These are phyloP conservation scores for Malacoraja senta DNA, from an alignment of 2,797 vertebrate genomes.

Conservation along the genomic window DNA sequence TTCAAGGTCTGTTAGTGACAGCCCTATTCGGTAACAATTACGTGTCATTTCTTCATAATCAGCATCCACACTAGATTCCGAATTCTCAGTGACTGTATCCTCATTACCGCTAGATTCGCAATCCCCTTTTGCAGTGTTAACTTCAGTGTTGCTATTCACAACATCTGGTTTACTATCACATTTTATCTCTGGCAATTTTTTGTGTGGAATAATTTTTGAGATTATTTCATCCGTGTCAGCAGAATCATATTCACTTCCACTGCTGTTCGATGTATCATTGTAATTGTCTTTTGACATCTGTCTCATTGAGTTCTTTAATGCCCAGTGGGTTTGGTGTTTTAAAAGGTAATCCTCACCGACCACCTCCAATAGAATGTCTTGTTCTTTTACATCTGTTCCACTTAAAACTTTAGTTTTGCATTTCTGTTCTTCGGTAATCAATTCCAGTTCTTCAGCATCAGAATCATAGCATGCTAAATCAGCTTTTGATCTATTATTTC, in stretches of 20 bases:
- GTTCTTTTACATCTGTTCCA: background rate
- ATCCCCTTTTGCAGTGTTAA: background rate
- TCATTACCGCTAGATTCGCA: background rate
- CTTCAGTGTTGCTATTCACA: conserved; percentile 13
- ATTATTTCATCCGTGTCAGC: conserved; percentile 83
- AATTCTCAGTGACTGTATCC: conserved; percentile 43
- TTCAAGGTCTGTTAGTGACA: conserved; percentile 73
- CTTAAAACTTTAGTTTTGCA: conserved; percentile 39
- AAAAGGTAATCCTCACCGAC: conserved; percentile 66
- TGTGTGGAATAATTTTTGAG: conserved; percentile 36
- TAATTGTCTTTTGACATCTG: conserved; percentile 41
- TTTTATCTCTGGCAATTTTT: conserved; percentile 16
- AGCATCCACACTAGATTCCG: conserved; percentile 54
- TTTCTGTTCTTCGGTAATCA: conserved; percentile 52
- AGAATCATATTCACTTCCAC: conserved; percentile 66
- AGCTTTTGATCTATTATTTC: background rate
- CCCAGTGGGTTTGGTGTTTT: conserved; percentile 50
- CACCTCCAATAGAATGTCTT: conserved; percentile 62
- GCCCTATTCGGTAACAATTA: conserved; percentile 61
- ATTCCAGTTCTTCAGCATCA: conserved; percentile 70
- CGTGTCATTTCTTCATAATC: conserved; percentile 76
- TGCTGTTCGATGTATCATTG: conserved; percentile 36
- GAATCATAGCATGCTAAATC: conserved; percentile 46
- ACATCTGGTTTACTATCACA: conserved; percentile 23
- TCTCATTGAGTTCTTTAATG: conserved; percentile 39